phyloP scores from a whole-genome alignment of 1,140 invertebrate genomes.

The Heliconius hewitsoni region DNA sequence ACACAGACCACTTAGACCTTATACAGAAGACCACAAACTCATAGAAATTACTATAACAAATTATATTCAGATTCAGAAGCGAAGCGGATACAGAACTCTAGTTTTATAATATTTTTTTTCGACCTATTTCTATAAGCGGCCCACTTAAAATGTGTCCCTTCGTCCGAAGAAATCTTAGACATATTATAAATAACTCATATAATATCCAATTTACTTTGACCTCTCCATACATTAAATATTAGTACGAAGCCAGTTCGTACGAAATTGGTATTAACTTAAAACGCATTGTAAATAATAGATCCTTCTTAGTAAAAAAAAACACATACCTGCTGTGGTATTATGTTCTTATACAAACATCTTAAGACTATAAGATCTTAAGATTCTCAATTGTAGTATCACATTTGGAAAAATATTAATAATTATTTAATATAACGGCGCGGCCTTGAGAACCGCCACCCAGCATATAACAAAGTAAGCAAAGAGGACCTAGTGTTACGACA shows the following conservation, averaged over 20 bases:
- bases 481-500: too few species aligned
- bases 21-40: too few species aligned
- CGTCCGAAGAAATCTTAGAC: background rate
- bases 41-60: too few species aligned
- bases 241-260: background rate
- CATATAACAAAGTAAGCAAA: too few species aligned
- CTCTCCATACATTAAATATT: background rate
- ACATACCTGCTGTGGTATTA: background rate
- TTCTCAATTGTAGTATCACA: background rate
- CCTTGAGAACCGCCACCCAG: too few species aligned
- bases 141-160: constrained; percentile 3
- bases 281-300: background rate
- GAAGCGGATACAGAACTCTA: too few species aligned
- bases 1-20: too few species aligned
- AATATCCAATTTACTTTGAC: background rate
- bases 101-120: too few species aligned
- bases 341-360: background rate
- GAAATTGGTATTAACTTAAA: background rate
- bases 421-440: too few species aligned
- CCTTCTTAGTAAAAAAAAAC: background rate
- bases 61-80: too few species aligned
- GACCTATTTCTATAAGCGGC: too few species aligned
- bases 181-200: background rate
- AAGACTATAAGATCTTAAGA: background rate
- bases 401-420: too few species aligned